Percentiles rank a stretch among this genome's conserved stretches.
These are phyloP conservation scores for Leptinotarsa peninsularis DNA, from an alignment of 2,888 invertebrate species.

Conservation along the genomic window DNA sequence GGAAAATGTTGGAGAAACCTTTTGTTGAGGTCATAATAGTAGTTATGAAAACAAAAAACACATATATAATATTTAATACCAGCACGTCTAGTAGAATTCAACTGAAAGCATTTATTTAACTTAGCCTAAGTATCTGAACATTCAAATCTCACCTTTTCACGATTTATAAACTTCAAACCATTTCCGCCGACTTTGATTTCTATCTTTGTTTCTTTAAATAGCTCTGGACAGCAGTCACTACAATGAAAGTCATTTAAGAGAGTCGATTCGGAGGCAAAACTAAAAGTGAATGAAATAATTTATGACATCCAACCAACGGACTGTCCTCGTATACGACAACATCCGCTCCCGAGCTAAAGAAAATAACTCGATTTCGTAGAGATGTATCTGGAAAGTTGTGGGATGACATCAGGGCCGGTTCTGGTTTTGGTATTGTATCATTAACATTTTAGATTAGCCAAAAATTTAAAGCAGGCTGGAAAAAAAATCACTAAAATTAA, in stretches of 20 bases:
- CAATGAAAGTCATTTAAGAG: conserved; percentile 31
- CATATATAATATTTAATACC: too few relatives aligned
- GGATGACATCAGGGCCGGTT: conserved; percentile 36
- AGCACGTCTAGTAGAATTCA: too few relatives aligned
- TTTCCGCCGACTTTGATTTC: conserved; percentile 11
- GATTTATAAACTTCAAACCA: conserved; percentile 5
- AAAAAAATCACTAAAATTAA: too few relatives aligned
- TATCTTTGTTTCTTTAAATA: conserved; percentile 21
- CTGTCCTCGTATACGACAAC: conserved; percentile 43
- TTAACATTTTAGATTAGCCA: too few relatives aligned
- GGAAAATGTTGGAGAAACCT: too few relatives aligned
- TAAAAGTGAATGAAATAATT: conserved; percentile 48
- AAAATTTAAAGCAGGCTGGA: too few relatives aligned
- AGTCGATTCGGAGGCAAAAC: conserved; percentile 36
- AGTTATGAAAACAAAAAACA: too few relatives aligned
- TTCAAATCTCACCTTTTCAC: conserved; percentile 2
- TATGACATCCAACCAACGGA: conserved; percentile 42
- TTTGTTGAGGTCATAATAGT: too few relatives aligned
- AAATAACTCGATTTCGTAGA: conserved; percentile 48
- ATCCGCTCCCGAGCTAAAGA: conserved; percentile 48
- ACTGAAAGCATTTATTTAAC: too few relatives aligned
- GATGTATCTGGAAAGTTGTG: conserved; percentile 47
- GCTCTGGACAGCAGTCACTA: conserved; percentile 15
- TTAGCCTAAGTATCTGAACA: neutral
- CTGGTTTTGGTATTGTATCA: too few relatives aligned